These are phyloP conservation scores for Schizothorax lantsangensis DNA, from an alignment of 2,797 vertebrate species.

Conservation along the genomic window DNA sequence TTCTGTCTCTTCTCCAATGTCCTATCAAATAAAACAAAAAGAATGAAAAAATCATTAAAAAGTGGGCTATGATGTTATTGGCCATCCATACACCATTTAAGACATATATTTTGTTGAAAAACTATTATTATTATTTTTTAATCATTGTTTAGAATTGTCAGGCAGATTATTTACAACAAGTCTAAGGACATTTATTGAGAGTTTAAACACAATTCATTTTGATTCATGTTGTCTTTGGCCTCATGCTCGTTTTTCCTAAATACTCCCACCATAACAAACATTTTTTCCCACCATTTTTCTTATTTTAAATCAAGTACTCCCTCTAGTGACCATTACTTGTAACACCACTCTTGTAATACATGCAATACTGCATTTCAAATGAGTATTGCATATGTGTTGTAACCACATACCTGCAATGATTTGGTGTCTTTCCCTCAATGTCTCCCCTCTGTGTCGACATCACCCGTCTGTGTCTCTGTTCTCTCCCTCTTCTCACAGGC, in stretches of 20 bases:
- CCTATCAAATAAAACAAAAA: not conserved
- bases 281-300: not conserved
- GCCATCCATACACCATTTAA: not conserved
- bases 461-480: slow-evolving; percentile 76
- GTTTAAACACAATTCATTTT: not conserved
- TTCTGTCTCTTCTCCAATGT: not conserved
- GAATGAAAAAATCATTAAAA: not conserved
- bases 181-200: not conserved
- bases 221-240: not conserved
- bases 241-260: not conserved
- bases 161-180: not conserved
- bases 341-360: not conserved
- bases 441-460: slow-evolving; percentile 65
- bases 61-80: not conserved
- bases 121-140: too few relatives aligned
- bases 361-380: slow-evolving; percentile 24
- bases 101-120: not conserved
- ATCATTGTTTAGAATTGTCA: not conserved
- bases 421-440: slow-evolving; percentile 29
- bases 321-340: slow-evolving; percentile 44
- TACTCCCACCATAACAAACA: not conserved
- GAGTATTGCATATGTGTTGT: slow-evolving; percentile 24
- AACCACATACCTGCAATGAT: slow-evolving; percentile 25
- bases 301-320: slow-evolving; percentile 46
- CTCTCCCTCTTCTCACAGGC: slow-evolving; percentile 89